Conservation (phyloP, 2,113 vertebrate species). For the Ia io region DNA sequence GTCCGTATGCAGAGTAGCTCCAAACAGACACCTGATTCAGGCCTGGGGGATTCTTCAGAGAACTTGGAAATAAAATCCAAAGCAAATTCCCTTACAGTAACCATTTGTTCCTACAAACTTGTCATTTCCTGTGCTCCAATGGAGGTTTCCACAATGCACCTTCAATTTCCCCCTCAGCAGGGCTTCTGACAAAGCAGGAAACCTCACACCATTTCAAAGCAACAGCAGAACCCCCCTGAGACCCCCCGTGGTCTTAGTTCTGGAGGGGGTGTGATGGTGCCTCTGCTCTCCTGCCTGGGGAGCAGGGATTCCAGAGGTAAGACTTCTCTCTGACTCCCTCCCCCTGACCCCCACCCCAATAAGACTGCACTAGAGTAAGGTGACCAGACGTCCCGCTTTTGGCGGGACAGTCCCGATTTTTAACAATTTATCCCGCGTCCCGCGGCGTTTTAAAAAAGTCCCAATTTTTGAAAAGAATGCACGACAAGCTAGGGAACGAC, state of each 20-base stretch:
- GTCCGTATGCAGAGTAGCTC: background rate
- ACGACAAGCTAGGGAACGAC: too few relatives aligned
- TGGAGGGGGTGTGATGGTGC: background rate
- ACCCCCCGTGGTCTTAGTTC: background rate
- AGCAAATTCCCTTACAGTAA: conserved; percentile 26
- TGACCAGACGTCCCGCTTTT: too few relatives aligned
- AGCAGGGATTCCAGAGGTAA: background rate
- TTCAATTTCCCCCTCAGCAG: conserved; percentile 35
- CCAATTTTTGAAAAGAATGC: too few relatives aligned
- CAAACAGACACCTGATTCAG: conserved; percentile 14
- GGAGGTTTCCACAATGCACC: conserved; percentile 32
- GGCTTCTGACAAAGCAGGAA: conserved; percentile 43
- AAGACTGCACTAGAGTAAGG: background rate
- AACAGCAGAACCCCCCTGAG: background rate
- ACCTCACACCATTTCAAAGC: conserved; percentile 47
- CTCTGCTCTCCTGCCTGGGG: background rate
- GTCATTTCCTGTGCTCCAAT: conserved; percentile 48
- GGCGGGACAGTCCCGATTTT: too few relatives aligned
- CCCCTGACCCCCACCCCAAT: background rate
- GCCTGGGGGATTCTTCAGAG: background rate
- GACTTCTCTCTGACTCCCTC: too few relatives aligned
- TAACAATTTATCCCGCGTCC: too few relatives aligned
- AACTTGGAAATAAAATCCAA: conserved; percentile 18
- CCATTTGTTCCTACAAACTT: conserved; percentile 1
- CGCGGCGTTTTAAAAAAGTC: too few relatives aligned